Conservation (phyloP, 30 jellyfish, hydroid and myxozoan species). For the Cassiopea andromeda region DNA sequence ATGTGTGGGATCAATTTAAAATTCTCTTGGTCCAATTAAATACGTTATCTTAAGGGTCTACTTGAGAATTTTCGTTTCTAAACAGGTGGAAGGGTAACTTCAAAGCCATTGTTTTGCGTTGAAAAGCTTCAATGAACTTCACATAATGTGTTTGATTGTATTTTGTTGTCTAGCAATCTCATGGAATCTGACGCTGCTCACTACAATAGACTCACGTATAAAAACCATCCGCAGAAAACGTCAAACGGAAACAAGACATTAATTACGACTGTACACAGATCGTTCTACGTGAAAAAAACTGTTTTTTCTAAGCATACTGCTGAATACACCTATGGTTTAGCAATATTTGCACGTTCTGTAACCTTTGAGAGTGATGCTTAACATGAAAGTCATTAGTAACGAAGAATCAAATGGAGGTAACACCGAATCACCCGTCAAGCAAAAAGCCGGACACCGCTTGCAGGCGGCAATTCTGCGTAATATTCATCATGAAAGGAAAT, state of each 20-base stretch:
- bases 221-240: background rate
- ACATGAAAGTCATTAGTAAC: background rate
- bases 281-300: background rate
- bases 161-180: background rate
- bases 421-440: constrained; percentile 1
- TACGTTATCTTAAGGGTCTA: background rate
- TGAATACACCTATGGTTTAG: background rate
- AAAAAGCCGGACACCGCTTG: constrained; percentile 45
- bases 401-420: background rate
- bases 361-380: background rate
- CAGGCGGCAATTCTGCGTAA: constrained; percentile 59
- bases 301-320: background rate
- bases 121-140: background rate
- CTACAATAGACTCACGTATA: background rate
- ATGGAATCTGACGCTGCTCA: too few relatives aligned
- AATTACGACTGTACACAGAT: background rate
- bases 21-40: too few relatives aligned
- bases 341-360: background rate
- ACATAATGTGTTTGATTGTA: background rate
- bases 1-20: too few relatives aligned
- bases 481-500: constrained; percentile 24
- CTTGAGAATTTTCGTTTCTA: background rate
- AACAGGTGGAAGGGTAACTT: background rate
- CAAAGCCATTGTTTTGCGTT: background rate
- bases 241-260: background rate